Evolutionary conservation across 2,797 vertebrate genomes (phyloP).

Genomic region (Dipus sagitta): DNA sequence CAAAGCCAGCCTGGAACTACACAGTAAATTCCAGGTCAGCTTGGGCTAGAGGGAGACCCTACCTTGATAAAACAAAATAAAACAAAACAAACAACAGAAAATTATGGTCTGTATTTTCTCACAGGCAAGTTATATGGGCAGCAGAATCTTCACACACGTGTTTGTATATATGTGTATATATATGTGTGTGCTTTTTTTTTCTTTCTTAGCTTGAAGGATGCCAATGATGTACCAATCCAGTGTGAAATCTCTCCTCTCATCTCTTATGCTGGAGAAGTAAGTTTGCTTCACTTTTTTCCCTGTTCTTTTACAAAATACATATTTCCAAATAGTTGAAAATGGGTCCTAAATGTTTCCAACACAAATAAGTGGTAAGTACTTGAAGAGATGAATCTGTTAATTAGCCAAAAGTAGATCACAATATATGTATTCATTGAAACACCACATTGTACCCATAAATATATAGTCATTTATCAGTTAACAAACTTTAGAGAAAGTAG

Average conservation of each 20-base stretch:
- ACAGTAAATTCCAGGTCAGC: too few relatives aligned
- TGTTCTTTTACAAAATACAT: background rate
- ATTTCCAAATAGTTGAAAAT: background rate
- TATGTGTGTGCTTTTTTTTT: background rate
- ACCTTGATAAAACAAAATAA: too few relatives aligned
- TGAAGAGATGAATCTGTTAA: background rate
- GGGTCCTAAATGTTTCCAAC: background rate
- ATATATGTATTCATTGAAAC: background rate
- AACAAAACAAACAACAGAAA: too few relatives aligned
- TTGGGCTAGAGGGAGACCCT: too few relatives aligned
- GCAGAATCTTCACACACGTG: background rate
- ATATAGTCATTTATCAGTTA: background rate
- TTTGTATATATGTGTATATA: background rate
- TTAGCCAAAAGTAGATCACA: background rate
- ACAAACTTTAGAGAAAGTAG: background rate
- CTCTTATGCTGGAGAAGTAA: constrained; percentile 98
- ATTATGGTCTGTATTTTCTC: background rate
- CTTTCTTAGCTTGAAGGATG: constrained; percentile 94
- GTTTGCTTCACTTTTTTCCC: constrained; percentile 61
- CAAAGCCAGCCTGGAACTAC: too few relatives aligned
- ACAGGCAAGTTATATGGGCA: background rate
- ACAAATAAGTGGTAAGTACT: background rate
- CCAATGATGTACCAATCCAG: constrained; percentile 95
- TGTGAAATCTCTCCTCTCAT: constrained; percentile 98
- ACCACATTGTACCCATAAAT: background rate